Evolutionary conservation across 2,797 vertebrate species (phyloP).

Genomic region (Gouania willdenowi): DNA sequence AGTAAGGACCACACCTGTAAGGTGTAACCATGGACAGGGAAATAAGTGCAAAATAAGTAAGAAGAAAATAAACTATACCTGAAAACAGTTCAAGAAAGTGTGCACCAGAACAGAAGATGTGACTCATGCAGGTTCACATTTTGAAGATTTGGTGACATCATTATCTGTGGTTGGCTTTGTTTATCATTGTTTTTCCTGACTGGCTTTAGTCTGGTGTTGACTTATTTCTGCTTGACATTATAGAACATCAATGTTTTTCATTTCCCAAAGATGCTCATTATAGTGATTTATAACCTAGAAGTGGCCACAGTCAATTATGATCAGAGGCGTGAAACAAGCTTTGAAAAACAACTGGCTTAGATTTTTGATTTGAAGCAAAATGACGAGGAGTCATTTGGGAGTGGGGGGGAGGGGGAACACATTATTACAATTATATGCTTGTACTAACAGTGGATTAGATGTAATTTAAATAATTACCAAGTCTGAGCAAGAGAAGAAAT

Average conservation of each 20-base stretch:
- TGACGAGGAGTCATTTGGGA: conserved; percentile 24
- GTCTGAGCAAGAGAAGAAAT: neutral
- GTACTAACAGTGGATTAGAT: conserved; percentile 8
- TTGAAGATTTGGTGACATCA: too few species aligned
- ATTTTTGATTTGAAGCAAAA: conserved; percentile 32
- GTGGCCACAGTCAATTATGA: conserved; percentile 50
- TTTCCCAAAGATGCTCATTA: conserved; percentile 32
- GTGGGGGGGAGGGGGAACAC: conserved; percentile 14
- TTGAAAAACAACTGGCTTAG: conserved; percentile 42
- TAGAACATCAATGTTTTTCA: conserved; percentile 47
- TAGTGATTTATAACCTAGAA: conserved; percentile 27
- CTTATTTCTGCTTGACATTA: conserved; percentile 5
- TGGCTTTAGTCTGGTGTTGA: conserved; percentile 34
- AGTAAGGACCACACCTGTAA: too few species aligned
- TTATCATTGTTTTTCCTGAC: conserved; percentile 18
- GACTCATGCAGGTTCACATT: too few species aligned
- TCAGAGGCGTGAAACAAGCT: conserved; percentile 48
- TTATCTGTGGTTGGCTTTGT: conserved; percentile 21
- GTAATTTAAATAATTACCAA: conserved; percentile 4
- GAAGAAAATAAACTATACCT: too few species aligned
- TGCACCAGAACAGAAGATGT: too few species aligned
- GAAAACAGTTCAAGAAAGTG: too few species aligned
- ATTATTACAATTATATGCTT: conserved; percentile 30
- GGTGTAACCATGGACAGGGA: too few species aligned
- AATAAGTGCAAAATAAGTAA: too few species aligned